Percentiles rank a stretch among this genome's conserved stretches.
Conservation (phyloP, 2,888 invertebrate genomes). For the Meliscaeva auricollis region DNA sequence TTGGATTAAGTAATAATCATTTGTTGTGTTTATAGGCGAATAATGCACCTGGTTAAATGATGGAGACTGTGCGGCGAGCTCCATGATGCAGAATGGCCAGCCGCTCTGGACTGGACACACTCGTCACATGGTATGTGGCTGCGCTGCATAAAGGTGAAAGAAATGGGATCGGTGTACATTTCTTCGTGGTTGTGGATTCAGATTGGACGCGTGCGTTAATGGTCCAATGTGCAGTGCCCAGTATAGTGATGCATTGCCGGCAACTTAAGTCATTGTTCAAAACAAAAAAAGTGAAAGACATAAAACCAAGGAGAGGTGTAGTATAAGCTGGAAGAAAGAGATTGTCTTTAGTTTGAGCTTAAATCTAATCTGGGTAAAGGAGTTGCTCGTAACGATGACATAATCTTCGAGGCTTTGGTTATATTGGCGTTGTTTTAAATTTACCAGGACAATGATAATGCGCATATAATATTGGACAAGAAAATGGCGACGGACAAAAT, state of each 20-base stretch:
- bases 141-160: slow-evolving; percentile 44
- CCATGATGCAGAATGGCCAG: not conserved
- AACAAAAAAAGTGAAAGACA: slow-evolving; percentile 57
- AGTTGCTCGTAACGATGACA: slow-evolving; percentile 42
- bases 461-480: not conserved
- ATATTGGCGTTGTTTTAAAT: slow-evolving; percentile 21
- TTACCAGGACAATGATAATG: slow-evolving; percentile 2
- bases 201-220: slow-evolving; percentile 64
- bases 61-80: not conserved
- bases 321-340: no score
- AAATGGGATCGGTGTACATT: slow-evolving; percentile 65
- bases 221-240: slow-evolving; percentile 41
- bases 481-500: slow-evolving; percentile 7
- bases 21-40: slow-evolving; percentile 51
- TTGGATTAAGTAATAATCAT: slow-evolving; percentile 68
- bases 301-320: no score
- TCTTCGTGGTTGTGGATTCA: slow-evolving; percentile 43
- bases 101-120: slow-evolving; percentile 2
- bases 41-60: slow-evolving; percentile 22
- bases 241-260: slow-evolving; percentile 58
- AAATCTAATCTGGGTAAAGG: slow-evolving; percentile 36
- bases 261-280: slow-evolving; percentile 57
- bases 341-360: slow-evolving; percentile 39
- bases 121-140: not conserved
- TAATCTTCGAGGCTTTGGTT: slow-evolving; percentile 20